These are phyloP conservation scores for Galerucella calmariensis DNA, from an alignment of 2,888 invertebrate genomes.

Conservation along the genomic window DNA sequence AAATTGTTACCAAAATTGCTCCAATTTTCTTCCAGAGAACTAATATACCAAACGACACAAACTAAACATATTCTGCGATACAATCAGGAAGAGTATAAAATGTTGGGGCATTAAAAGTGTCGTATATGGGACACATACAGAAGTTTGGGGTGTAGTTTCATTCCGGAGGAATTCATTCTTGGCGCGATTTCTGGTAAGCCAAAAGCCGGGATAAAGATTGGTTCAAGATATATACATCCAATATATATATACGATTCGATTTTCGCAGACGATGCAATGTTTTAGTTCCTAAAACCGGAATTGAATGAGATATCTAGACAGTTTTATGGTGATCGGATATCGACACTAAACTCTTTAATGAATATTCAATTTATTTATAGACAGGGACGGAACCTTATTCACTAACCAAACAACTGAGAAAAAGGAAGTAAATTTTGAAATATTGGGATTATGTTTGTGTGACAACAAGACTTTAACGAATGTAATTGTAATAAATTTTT, in stretches of 20 bases:
- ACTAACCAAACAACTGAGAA: not conserved
- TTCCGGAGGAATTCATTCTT: slow-evolving; percentile 48
- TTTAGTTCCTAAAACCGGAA: slow-evolving; percentile 56
- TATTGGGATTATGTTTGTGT: not conserved
- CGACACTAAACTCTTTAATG: slow-evolving; percentile 53
- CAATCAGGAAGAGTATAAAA: slow-evolving; percentile 39
- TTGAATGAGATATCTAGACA: slow-evolving; percentile 61
- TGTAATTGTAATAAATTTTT: too few relatives aligned
- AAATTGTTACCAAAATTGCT: too few relatives aligned
- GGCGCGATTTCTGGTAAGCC: slow-evolving; percentile 65
- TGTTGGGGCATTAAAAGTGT: slow-evolving; percentile 43
- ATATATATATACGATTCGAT: slow-evolving; percentile 59
- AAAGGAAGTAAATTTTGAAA: not conserved
- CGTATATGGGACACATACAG: slow-evolving; percentile 41
- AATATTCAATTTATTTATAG: slow-evolving; percentile 49
- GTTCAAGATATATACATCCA: slow-evolving; percentile 51
- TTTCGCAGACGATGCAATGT: slow-evolving; percentile 62
- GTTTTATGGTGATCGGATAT: slow-evolving; percentile 63
- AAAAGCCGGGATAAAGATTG: slow-evolving; percentile 65
- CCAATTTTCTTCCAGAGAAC: not conserved
- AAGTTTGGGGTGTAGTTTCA: slow-evolving; percentile 44
- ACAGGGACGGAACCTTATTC: slow-evolving; percentile 1
- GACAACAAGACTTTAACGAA: too few relatives aligned
- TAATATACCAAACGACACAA: slow-evolving; percentile 14
- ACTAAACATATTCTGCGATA: slow-evolving; percentile 18